A percentile compares a stretch with the other conserved stretches of the same genome.
phyloP scores from a whole-genome alignment of 2,113 vertebrate species.

The Eidolon helvum region DNA sequence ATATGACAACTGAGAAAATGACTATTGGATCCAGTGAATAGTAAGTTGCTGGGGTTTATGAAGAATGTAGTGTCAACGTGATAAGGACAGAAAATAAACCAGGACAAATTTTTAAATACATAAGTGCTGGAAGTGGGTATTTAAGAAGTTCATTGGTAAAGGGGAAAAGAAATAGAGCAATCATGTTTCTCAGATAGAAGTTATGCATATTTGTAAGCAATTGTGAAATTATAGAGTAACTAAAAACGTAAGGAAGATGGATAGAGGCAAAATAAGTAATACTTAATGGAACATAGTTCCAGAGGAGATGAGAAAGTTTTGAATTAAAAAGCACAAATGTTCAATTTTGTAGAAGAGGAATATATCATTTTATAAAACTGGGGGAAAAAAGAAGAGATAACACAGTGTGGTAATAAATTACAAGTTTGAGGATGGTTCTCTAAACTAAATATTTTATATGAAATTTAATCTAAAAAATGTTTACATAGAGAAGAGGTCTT shows the following conservation, averaged over 20 bases:
- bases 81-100: not conserved
- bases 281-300: not conserved
- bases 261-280: not conserved
- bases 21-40: not conserved
- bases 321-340: not conserved
- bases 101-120: not conserved
- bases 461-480: not conserved
- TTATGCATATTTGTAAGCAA: not conserved
- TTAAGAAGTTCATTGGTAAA: not conserved
- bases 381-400: not conserved
- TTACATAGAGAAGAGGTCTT: not conserved
- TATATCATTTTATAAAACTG: not conserved
- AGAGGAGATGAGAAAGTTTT: not conserved
- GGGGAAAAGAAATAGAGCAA: not conserved
- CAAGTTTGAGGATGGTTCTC: not conserved
- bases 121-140: not conserved
- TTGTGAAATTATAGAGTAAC: not conserved
- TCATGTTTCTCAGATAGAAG: not conserved
- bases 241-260: not conserved
- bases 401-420: not conserved
- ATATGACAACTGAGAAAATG: not conserved
- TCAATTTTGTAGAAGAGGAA: not conserved
- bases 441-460: not conserved
- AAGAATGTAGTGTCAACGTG: not conserved
- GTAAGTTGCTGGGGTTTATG: not conserved